These are phyloP conservation scores for Heliconius erato DNA, from an alignment of 2,888 invertebrate genomes.

Conservation along the genomic window DNA sequence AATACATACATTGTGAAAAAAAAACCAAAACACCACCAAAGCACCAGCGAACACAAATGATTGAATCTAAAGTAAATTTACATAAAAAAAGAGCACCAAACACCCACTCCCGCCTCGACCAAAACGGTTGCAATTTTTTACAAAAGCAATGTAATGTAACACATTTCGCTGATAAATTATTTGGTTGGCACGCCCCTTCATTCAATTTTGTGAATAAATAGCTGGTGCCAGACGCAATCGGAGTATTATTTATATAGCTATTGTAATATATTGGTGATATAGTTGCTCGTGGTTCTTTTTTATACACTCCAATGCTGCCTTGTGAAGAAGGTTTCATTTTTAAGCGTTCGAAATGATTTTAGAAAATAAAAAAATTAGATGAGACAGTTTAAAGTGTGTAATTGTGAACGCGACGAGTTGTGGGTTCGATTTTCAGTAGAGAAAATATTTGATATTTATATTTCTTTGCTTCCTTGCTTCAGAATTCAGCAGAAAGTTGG, in stretches of 20 bases:
- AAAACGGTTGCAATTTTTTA: constrained; percentile 57
- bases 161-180: constrained; percentile 60
- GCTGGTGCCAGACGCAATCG: constrained; percentile 55
- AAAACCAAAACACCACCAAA: background rate
- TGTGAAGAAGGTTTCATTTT: background rate
- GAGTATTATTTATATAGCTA: constrained; percentile 54
- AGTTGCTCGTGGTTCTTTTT: background rate
- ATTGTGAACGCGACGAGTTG: too few relatives aligned
- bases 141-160: constrained; percentile 56
- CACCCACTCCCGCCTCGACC: constrained; percentile 48
- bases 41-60: constrained; percentile 41
- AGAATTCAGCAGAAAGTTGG: too few relatives aligned
- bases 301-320: background rate
- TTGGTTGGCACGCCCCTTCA: constrained; percentile 56
- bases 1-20: background rate
- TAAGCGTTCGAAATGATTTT: background rate
- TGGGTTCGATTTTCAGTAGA: too few relatives aligned
- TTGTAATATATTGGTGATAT: constrained; percentile 38
- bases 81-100: constrained; percentile 45
- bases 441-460: too few relatives aligned
- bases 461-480: too few relatives aligned
- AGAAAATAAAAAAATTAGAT: too few relatives aligned
- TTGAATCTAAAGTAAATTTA: constrained; percentile 53
- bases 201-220: constrained; percentile 60
- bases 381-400: too few relatives aligned